These are phyloP conservation scores for Portevinia maculata DNA, from an alignment of 2,888 invertebrate genomes.

Conservation along the genomic window DNA sequence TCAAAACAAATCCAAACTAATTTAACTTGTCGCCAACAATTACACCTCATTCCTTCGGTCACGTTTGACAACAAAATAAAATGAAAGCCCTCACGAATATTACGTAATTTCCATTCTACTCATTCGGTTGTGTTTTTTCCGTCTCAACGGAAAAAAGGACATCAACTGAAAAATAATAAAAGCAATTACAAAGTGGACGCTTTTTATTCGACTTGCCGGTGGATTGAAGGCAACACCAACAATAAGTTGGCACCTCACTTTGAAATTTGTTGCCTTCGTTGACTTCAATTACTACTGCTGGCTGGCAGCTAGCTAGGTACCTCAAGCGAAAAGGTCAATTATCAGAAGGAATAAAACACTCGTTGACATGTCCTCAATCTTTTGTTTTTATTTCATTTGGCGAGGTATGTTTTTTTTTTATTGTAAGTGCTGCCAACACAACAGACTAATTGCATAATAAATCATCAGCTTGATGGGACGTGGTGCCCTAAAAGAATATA, in stretches of 20 bases:
- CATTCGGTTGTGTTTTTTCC: not conserved
- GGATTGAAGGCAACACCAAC: not conserved
- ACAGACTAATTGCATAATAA: conserved; percentile 72
- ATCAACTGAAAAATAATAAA: conserved; percentile 12
- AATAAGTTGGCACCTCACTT: conserved; percentile 35
- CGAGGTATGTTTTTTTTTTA: not conserved
- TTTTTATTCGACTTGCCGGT: conserved; percentile 5
- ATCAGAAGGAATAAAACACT: conserved; percentile 69
- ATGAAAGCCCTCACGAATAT: conserved; percentile 45
- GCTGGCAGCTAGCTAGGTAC: not conserved
- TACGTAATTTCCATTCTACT: conserved; percentile 46
- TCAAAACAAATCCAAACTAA: conserved; percentile 8
- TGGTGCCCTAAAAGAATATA: conserved; percentile 49
- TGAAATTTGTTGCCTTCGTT: conserved; percentile 9
- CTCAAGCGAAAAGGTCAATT: conserved; percentile 65
- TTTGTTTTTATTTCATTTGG: conserved; percentile 39
- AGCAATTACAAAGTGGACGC: conserved; percentile 17
- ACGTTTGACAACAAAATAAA: conserved; percentile 53
- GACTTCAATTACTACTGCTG: not conserved
- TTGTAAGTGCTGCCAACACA: conserved; percentile 44
- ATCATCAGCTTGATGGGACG: conserved; percentile 64
- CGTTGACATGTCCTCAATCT: conserved; percentile 72
- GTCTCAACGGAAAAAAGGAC: conserved; percentile 3
- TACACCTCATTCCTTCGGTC: conserved; percentile 45
- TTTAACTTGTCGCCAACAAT: conserved; percentile 56